These are phyloP conservation scores for Bovichtus diacanthus DNA, from an alignment of 2,797 vertebrate genomes.

Conservation along the genomic window DNA sequence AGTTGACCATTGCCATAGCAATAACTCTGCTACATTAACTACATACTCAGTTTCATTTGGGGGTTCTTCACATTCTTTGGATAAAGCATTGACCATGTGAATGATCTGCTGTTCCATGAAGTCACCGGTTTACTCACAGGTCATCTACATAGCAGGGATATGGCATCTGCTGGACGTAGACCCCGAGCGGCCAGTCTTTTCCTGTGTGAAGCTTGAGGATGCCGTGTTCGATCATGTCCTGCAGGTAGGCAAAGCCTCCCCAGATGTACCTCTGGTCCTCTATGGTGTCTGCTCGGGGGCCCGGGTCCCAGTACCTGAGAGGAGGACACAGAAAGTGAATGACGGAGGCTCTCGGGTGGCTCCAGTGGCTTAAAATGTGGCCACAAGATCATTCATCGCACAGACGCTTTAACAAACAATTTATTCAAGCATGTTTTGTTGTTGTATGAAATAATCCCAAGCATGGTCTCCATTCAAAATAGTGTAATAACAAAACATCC, in stretches of 20 bases:
- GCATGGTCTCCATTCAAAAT: slow-evolving; percentile 12
- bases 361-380: not conserved
- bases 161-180: slow-evolving; percentile 98
- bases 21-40: not conserved
- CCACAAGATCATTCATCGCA: not conserved
- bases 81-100: not conserved
- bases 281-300: slow-evolving; percentile 93
- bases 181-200: slow-evolving; percentile 86
- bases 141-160: slow-evolving; percentile 98
- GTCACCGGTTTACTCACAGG: slow-evolving; percentile 86
- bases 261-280: slow-evolving; percentile 96
- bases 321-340: not conserved
- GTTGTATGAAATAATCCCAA: slow-evolving; percentile 11
- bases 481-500: slow-evolving; percentile 23
- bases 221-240: slow-evolving; percentile 96
- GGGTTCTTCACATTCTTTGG: too few species aligned
- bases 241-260: slow-evolving; percentile 97
- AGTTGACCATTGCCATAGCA: not conserved
- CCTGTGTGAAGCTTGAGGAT: slow-evolving; percentile 91
- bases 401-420: not conserved
- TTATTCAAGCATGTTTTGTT: not conserved
- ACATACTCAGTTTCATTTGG: not conserved
- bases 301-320: slow-evolving; percentile 96
- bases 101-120: not conserved
- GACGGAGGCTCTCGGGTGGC: not conserved